Base-by-base conservation (phyloP, 2,797 vertebrate species). In the Neomorphus geoffroyi region DNA sequence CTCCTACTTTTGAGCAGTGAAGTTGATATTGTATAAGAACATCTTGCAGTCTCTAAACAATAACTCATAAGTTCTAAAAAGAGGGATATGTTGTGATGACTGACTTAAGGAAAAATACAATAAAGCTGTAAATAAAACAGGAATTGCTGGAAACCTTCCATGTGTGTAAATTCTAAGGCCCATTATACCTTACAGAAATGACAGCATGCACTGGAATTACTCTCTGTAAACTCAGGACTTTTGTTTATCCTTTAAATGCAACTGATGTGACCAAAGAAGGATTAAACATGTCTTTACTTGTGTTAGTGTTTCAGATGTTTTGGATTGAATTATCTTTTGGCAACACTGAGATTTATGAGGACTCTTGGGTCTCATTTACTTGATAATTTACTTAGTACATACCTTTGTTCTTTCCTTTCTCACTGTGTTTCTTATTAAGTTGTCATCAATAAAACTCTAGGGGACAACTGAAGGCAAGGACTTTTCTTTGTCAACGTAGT, bases 231-330 rank as follows among this genome's bases (percentile, higher is more conserved):
- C 90, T 89, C 56, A 90, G 69, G 45, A 27, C 51, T 70, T 35
- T 90, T 92, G 80, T 96, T 96, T 93, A 95, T 93, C 83, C 41
- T 86, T 77, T 53, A 86, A 88, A 94, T 70, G 46, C 69, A 91
- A 51, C 37, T 81, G 70, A 46, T 72, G 67, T 91, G 83, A 95
- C 92, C 81, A 92, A 93, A 95, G 80, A 95, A 93, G 85, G 94
- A 93, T 77, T 92, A 85, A 92, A 79, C 50, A 37, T 77, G 58
- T 65, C 79, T 70, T 89, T 75, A 83, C 53, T 89, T 84, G 11
- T 73, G 61, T 78, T 90, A 62, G 66, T 90, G 39, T 66, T 90
- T 80, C 81, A 90, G 70, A 91, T 64, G 53, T 77, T 96, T 91
- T 81, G 69, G 85, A 56, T 56, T 81, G 74, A 95, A 85, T 74